Evolutionary conservation across 2,797 vertebrate genomes (phyloP).

Genomic region (Simalia tracyae): DNA sequence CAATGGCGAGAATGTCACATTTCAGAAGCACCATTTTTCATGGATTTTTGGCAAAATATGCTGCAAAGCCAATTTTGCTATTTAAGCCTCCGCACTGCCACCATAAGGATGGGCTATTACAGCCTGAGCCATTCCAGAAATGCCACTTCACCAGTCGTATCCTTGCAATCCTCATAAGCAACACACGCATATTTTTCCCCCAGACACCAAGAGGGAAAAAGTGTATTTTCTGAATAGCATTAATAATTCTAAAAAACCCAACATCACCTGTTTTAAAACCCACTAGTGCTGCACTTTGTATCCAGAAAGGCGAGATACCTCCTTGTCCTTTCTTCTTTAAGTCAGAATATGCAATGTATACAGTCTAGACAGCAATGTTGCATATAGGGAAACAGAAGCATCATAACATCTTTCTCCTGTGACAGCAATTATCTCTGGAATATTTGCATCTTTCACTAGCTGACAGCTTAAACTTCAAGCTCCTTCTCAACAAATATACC

Average conservation of each 20-base stretch:
- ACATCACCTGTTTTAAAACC: background rate
- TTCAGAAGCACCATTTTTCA: background rate
- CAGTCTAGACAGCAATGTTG: background rate
- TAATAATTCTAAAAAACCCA: background rate
- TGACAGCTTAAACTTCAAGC: background rate
- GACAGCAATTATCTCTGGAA: background rate
- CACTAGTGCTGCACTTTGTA: background rate
- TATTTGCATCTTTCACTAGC: background rate
- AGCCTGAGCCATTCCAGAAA: background rate
- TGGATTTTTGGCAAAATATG: background rate
- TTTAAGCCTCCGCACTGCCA: background rate
- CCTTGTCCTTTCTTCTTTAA: background rate
- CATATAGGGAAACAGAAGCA: background rate
- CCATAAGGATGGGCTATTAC: too few relatives aligned
- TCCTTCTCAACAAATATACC: background rate
- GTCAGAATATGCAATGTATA: background rate
- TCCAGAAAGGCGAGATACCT: background rate
- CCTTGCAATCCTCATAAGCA: background rate
- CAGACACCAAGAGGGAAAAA: background rate
- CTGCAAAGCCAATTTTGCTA: too few relatives aligned
- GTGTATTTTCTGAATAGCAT: background rate
- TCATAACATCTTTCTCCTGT: background rate
- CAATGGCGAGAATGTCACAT: background rate
- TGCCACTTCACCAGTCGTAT: background rate
- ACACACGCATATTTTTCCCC: background rate